These are phyloP conservation scores for Rhynchonycteris naso DNA, from an alignment of 2,797 vertebrate species.

Conservation along the genomic window DNA sequence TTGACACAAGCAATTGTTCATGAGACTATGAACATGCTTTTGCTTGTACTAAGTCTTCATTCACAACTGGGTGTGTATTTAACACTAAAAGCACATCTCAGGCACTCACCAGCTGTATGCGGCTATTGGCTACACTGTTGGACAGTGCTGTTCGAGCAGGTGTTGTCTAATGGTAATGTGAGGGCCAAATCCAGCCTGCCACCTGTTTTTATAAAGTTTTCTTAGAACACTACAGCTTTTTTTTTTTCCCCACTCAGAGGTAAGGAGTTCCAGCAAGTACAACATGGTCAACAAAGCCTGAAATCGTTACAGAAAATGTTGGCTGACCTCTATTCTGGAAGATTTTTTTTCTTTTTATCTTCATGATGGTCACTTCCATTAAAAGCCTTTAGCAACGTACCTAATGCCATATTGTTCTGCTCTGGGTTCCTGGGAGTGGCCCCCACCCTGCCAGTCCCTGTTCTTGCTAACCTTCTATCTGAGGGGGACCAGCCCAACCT, in stretches of 20 bases:
- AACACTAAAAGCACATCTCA: not conserved
- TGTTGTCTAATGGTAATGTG: not conserved
- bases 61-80: conserved; percentile 4
- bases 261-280: not conserved
- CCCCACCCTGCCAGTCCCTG: not conserved
- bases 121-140: not conserved
- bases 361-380: not conserved
- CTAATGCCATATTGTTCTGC: not conserved
- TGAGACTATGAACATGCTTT: not conserved
- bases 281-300: not conserved
- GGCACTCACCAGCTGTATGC: not conserved
- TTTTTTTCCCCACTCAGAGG: not conserved
- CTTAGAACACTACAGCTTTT: conserved; percentile 23
- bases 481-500: rapidly evolving
- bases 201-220: conserved; percentile 56
- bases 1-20: not conserved
- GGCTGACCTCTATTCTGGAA: not conserved
- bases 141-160: not conserved
- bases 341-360: not conserved
- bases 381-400: not conserved
- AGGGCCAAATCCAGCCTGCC: not conserved
- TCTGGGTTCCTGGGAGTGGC: not conserved
- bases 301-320: not conserved
- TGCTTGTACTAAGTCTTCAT: conserved; percentile 40
- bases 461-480: not conserved